These are phyloP conservation scores for Stenodera caucasica DNA, from an alignment of 2,888 invertebrate species.

Conservation along the genomic window DNA sequence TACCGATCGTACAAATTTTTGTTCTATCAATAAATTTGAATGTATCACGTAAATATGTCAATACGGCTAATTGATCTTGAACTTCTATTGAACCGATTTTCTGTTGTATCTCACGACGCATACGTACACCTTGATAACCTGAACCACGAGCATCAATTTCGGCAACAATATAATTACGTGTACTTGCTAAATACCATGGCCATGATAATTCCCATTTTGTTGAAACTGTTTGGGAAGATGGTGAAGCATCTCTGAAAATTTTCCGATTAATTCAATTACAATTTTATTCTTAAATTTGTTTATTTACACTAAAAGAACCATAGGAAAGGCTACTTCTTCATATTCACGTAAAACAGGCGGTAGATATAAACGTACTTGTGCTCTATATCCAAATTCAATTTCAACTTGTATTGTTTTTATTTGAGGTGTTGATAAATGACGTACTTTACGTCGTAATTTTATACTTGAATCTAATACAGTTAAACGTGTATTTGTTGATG, in stretches of 20 bases:
- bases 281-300: background rate
- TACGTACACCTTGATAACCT: conserved; percentile 77
- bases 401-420: conserved; percentile 68
- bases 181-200: conserved; percentile 82
- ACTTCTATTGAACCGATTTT: conserved; percentile 66
- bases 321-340: conserved; percentile 78
- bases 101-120: conserved; percentile 72
- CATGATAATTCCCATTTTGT: conserved; percentile 79
- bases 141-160: conserved; percentile 89
- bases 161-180: conserved; percentile 82
- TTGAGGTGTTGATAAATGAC: conserved; percentile 73
- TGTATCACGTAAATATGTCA: conserved; percentile 75
- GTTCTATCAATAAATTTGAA: conserved; percentile 79
- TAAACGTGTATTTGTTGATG: conserved; percentile 62
- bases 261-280: conserved; percentile 11
- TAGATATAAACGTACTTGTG: conserved; percentile 75
- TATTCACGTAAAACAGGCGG: conserved; percentile 84
- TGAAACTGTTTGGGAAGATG: conserved; percentile 83
- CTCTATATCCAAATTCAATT: conserved; percentile 68
- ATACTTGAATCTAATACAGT: conserved; percentile 71
- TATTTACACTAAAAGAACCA: conserved; percentile 81
- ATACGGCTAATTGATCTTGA: conserved; percentile 63
- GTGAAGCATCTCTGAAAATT: conserved; percentile 69
- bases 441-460: conserved; percentile 64
- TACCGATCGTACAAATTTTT: conserved; percentile 83